Conservation (phyloP, 2,113 vertebrate genomes). For the Entomyzon cyanotis region DNA sequence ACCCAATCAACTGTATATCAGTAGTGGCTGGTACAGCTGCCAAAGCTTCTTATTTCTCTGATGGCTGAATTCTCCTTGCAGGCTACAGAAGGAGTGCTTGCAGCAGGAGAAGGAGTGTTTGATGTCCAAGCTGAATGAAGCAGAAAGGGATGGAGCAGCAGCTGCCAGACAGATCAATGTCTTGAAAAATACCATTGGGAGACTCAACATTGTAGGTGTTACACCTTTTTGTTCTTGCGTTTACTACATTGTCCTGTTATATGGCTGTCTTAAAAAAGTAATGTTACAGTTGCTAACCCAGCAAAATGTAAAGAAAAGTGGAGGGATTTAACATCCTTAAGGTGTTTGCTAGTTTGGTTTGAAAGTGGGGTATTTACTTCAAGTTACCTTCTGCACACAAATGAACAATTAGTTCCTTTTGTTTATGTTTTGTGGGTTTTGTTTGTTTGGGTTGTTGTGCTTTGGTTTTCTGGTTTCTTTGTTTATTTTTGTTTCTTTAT, state of each 20-base stretch:
- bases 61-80: constrained; percentile 52
- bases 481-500: not conserved
- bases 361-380: not conserved
- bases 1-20: not conserved
- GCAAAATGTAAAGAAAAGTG: not conserved
- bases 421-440: not conserved
- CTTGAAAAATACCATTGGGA: constrained; percentile 80
- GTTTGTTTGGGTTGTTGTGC: not conserved
- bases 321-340: not conserved
- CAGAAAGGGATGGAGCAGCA: constrained; percentile 84
- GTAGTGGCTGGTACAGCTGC: not conserved
- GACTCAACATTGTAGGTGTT: constrained; percentile 75
- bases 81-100: constrained; percentile 73
- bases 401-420: not conserved
- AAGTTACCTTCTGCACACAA: not conserved
- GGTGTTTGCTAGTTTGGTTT: not conserved
- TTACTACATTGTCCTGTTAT: not conserved
- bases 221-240: not conserved
- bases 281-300: not conserved
- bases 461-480: not conserved
- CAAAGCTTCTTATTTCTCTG: not conserved
- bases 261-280: not conserved
- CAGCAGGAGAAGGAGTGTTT: constrained; percentile 82
- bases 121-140: constrained; percentile 84
- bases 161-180: constrained; percentile 85